A percentile compares a stretch with the other conserved stretches of the same genome.
Conservation (phyloP, 2,888 invertebrate genomes). For the Entomobrya multifasciata region DNA sequence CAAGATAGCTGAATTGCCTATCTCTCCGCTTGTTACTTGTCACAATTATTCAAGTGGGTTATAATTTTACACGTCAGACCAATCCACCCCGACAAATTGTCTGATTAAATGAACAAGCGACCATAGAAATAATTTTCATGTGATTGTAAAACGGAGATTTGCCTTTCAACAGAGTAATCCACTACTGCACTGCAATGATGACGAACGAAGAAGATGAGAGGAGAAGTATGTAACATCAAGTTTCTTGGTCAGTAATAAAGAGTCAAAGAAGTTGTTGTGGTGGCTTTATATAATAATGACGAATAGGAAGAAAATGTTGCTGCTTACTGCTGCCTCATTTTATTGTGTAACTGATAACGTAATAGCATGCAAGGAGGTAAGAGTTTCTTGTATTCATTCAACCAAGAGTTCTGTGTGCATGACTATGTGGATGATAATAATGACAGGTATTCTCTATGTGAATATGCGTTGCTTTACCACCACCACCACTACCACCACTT, state of each 20-base stretch:
- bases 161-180: neutral
- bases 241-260: conserved; percentile 59
- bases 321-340: neutral
- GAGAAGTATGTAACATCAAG: conserved; percentile 48
- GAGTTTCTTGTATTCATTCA: conserved; percentile 25
- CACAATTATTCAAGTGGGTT: conserved; percentile 46
- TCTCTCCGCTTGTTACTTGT: conserved; percentile 39
- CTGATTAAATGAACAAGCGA: conserved; percentile 44
- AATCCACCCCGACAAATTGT: conserved; percentile 30
- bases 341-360: conserved; percentile 58
- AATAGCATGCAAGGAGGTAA: conserved; percentile 12
- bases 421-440: conserved; percentile 11
- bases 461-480: neutral
- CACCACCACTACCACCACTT: conserved; percentile 34
- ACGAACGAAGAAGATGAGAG: neutral
- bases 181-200: no score
- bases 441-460: conserved; percentile 52
- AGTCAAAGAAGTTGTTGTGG: conserved; percentile 21
- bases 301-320: conserved; percentile 45
- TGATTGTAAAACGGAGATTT: neutral
- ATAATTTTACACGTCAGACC: conserved; percentile 38
- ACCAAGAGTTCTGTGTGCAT: conserved; percentile 1
- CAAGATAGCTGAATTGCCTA: neutral
- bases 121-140: conserved; percentile 48
- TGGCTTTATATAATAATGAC: conserved; percentile 66